Conservation (phyloP, 1,140 invertebrate genomes). For the Heliothis virescens region DNA sequence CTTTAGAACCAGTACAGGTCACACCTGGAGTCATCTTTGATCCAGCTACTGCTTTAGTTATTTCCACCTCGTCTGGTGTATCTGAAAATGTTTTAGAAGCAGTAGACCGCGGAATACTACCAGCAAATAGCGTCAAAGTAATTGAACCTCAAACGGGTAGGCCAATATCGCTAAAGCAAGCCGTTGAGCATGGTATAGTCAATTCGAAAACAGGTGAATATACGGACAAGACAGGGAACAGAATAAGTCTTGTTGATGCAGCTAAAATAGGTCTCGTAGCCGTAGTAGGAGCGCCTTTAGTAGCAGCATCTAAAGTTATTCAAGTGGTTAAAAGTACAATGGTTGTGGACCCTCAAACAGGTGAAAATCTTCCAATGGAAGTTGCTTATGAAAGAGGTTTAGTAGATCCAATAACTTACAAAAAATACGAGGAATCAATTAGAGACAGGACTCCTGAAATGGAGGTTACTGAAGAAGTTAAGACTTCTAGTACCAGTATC, state of each 20-base stretch:
- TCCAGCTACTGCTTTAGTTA: slow-evolving; percentile 90
- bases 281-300: slow-evolving; percentile 90
- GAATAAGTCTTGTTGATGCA: slow-evolving; percentile 91
- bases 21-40: slow-evolving; percentile 91
- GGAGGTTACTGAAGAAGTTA: slow-evolving; percentile 86
- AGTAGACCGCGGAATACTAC: slow-evolving; percentile 89
- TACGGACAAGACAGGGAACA: slow-evolving; percentile 88
- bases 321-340: slow-evolving; percentile 86
- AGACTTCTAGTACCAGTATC: slow-evolving; percentile 40
- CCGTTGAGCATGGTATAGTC: slow-evolving; percentile 91
- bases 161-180: slow-evolving; percentile 91
- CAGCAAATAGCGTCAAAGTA: slow-evolving; percentile 90
- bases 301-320: slow-evolving; percentile 88
- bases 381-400: slow-evolving; percentile 93
- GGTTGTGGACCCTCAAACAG: slow-evolving; percentile 92
- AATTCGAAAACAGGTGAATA: slow-evolving; percentile 91
- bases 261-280: slow-evolving; percentile 90
- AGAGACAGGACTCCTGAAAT: slow-evolving; percentile 69
- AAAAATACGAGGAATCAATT: slow-evolving; percentile 86
- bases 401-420: slow-evolving; percentile 88
- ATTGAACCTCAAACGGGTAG: slow-evolving; percentile 91
- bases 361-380: slow-evolving; percentile 91
- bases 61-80: slow-evolving; percentile 90
- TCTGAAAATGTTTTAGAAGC: slow-evolving; percentile 90
- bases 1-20: slow-evolving; percentile 89